These are phyloP conservation scores for Oryzias woworae DNA, from an alignment of 2,113 vertebrate genomes.

Conservation along the genomic window DNA sequence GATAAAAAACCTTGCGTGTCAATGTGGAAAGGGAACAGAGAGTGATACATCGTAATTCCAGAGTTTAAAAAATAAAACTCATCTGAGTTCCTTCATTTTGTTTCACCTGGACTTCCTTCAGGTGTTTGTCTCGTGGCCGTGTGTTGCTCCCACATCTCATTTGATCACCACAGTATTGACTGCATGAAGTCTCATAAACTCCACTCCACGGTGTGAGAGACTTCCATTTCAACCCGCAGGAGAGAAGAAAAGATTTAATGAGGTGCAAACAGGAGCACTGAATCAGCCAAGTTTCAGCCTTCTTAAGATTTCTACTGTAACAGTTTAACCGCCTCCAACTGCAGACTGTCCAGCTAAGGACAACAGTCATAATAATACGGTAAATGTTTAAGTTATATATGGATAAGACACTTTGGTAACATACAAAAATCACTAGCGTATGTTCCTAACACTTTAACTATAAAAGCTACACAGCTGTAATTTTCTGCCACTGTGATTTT, in stretches of 20 bases:
- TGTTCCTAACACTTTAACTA: too few relatives aligned
- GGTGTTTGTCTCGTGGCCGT: slow-evolving; percentile 16
- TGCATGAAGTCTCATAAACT: slow-evolving; percentile 8
- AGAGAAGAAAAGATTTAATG: slow-evolving; percentile 31
- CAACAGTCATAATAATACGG: background rate
- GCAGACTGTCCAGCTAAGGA: background rate
- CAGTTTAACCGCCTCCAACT: background rate
- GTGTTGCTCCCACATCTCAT: slow-evolving; percentile 5
- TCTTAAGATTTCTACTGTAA: background rate
- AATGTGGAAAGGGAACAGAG: too few relatives aligned
- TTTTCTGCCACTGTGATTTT: too few relatives aligned
- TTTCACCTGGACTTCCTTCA: background rate
- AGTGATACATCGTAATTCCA: background rate
- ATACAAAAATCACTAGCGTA: background rate
- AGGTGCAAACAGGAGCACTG: slow-evolving; percentile 12
- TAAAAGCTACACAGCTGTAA: too few relatives aligned
- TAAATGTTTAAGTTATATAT: slow-evolving; percentile 15
- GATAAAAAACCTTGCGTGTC: too few relatives aligned
- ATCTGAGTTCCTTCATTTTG: background rate
- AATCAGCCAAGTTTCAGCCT: slow-evolving; percentile 13
- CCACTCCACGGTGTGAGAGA: slow-evolving; percentile 1
- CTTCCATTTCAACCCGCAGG: slow-evolving; percentile 16
- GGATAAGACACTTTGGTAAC: slow-evolving; percentile 3
- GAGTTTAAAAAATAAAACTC: slow-evolving; percentile 6
- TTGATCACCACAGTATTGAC: slow-evolving; percentile 40